Base-by-base conservation (phyloP, 2,113 vertebrate genomes). In the Saguinus imperator region DNA sequence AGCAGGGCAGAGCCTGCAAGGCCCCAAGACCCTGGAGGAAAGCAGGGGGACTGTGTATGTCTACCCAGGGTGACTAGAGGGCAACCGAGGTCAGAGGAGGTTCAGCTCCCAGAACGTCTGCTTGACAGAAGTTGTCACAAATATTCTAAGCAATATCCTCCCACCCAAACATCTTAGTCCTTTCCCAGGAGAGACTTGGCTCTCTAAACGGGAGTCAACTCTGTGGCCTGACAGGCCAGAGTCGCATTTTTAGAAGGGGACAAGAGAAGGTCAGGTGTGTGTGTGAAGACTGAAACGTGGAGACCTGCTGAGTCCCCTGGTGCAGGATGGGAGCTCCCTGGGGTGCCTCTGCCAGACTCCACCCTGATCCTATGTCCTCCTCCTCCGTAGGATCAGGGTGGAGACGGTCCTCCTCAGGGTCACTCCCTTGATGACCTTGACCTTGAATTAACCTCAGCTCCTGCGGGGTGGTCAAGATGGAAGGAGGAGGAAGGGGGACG, bases 391-490 rank as follows among this genome's bases (percentile, higher is more conserved):
- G 52, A 52, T 17, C 16, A 52, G 52, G 52, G 16, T 52, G 16
- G 16, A 52, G 16, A 52, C 16, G 5, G 5, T 17, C 58, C 61
- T 50, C 25, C 32, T 61, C 11, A 32, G 17, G n/a, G 48, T 58
- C 93, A 79, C 61, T 45, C 23, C 20, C 45, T 85, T 27, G 81
- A 82, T 94, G 94, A 97, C 89, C 85, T 97, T 97, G 98, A 98
- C 98, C 95, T 98, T 98, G 96, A 97, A 86, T 97, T 94, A 97
- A 94, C 91, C 87, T 96, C 86, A 23, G 43, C 18, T 87, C 52
- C 16, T 83, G 68, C 25, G 17, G 27, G 23, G 20, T 52, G 6
- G 25, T 68, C 81, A 48, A 79, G 57, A 79, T 29, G n/a, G 66
- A 87, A 58, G 35, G 23, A 89, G 14, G 21, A 72, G 52, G 55